Base-by-base conservation (phyloP, 2,797 vertebrate species). In the Channallabes apus region DNA sequence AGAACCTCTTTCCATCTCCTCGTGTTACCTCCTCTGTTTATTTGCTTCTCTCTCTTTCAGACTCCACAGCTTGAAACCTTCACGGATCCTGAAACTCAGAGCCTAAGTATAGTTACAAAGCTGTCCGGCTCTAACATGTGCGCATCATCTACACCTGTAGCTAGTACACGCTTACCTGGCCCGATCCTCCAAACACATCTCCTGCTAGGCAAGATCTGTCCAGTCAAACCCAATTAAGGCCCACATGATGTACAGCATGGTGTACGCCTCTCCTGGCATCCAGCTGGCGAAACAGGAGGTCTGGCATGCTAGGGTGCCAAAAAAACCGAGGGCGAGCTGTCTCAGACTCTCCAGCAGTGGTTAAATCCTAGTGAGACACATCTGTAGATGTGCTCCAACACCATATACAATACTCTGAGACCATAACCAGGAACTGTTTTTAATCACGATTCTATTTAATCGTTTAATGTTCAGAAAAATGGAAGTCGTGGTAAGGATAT, bases 211-310 rank as follows among this genome's bases (percentile, higher is more conserved):
- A 90, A 92, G 87, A 90, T 90, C 90, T 90, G 86, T 88, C 89
- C 77, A 86, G 91, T 92, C 92, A 90, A 87, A 89, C 90, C 84
- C 88, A 90, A 89, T 92, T 90, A 89, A 91, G 90, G 90, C 69
- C 86, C 89, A 91, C 85, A 91, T 85, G 71, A 85, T 90, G 86
- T 85, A 90, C 61, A 88, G 85, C 90, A 84, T 75, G 8, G 86
- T 83, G 89, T 93, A 91, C 93, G 91, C 92, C 91, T 92, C 87
- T 92, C 91, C 92, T 88, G 89, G 89, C 89, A 89, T 90, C 91
- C 87, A 89, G 86, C 91, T 92, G 90, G 90, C 89, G 91, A 88
- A 90, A 89, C 91, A 86, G 83, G 86, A 85, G 87, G 85, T 86
- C 72, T 38, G 61, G 71, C 61, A 29, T 59, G 32, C 87, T 84